A percentile compares a stretch with the other conserved stretches of the same genome.
Evolutionary conservation across 2,888 invertebrate species (phyloP).

Genomic region (Melipona bicolor): DNA sequence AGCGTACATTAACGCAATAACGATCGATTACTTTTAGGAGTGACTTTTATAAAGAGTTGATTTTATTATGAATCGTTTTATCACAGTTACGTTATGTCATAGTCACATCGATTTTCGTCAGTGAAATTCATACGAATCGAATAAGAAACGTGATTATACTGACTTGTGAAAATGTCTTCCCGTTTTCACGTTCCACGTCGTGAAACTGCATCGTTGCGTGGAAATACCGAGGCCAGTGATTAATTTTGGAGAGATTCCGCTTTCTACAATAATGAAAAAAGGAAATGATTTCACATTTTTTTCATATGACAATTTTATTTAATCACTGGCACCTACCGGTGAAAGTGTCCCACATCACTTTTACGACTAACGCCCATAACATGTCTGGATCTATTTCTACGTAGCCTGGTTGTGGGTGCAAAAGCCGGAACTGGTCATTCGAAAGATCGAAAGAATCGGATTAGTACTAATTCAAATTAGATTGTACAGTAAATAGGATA

Average conservation of each 20-base stretch:
- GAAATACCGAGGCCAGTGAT: conserved; percentile 93
- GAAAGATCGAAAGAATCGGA: not conserved
- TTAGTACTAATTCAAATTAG: not conserved
- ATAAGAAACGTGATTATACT: not conserved
- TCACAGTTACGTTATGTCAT: too few relatives aligned
- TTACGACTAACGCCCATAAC: conserved; percentile 89
- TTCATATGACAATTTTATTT: too few relatives aligned
- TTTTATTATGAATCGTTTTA: too few relatives aligned
- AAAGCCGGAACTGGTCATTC: conserved; percentile 88
- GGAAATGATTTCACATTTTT: not conserved
- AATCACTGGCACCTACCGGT: conserved; percentile 84
- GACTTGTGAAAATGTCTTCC: conserved; percentile 91
- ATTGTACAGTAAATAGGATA: not conserved
- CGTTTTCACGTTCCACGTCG: conserved; percentile 92
- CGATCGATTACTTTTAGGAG: too few relatives aligned
- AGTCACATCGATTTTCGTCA: too few relatives aligned
- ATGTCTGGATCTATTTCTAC: conserved; percentile 95
- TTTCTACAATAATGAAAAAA: conserved; percentile 86
- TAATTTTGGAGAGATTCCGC: conserved; percentile 87
- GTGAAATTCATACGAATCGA: too few relatives aligned
- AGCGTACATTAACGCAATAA: too few relatives aligned
- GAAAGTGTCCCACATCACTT: conserved; percentile 89
- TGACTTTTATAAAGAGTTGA: too few relatives aligned
- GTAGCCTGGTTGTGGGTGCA: conserved; percentile 91
- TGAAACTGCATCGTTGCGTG: conserved; percentile 92